Percentiles rank a stretch among this genome's conserved stretches.
Conservation (phyloP, 2,797 vertebrate genomes). For the Poecilia picta region DNA sequence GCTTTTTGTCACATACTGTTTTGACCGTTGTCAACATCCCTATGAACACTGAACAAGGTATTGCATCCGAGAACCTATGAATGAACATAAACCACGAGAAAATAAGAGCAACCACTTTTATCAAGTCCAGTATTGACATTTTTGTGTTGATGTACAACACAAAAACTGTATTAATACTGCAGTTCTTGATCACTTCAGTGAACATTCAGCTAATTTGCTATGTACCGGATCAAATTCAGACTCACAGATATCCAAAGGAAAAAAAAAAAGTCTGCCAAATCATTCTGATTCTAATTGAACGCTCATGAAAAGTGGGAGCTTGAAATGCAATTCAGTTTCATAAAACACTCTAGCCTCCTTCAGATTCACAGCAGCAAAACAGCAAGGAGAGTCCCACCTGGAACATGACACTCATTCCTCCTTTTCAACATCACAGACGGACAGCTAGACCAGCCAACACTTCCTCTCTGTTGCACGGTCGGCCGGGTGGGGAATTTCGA, state of each 20-base stretch:
- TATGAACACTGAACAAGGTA: neutral
- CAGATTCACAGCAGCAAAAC: neutral
- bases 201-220: neutral
- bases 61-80: neutral
- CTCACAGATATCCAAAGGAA: neutral
- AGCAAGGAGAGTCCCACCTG: neutral
- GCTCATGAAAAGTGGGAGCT: neutral
- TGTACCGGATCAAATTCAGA: neutral
- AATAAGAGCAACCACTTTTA: neutral
- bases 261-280: no score
- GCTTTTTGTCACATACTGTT: neutral
- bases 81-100: neutral
- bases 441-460: neutral
- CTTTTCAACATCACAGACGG: neutral
- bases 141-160: neutral
- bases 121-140: neutral
- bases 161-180: neutral
- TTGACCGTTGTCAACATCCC: neutral
- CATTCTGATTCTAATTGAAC: neutral
- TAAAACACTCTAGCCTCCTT: neutral
- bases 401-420: neutral
- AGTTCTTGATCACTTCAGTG: neutral
- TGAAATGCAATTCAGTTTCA: neutral
- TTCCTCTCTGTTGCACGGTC: neutral
- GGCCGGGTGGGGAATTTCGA: neutral